Percentiles rank a stretch among this genome's conserved stretches.
Conservation (phyloP, 1,140 invertebrate species). For the Tetramorium alpestre region DNA sequence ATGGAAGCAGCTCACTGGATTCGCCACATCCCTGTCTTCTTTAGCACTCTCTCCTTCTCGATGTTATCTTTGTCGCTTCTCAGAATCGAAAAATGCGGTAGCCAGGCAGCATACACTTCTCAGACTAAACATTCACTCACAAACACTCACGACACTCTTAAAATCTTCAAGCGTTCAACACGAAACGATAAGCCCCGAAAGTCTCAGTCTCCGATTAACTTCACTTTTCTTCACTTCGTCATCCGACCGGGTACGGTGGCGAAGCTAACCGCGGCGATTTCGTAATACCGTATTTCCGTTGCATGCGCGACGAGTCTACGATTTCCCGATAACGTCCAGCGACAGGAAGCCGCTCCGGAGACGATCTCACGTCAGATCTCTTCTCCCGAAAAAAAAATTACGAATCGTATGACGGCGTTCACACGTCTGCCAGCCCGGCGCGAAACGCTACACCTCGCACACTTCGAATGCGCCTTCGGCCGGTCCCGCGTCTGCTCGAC, state of each 20-base stretch:
- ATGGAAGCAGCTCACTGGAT: neutral
- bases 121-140: neutral
- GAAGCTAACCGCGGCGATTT: neutral
- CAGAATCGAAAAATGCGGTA: neutral
- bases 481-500: neutral
- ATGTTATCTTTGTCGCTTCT: neutral
- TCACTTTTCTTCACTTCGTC: neutral
- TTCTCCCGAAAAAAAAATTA: neutral
- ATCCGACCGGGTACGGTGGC: neutral
- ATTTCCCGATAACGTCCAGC: neutral
- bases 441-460: neutral
- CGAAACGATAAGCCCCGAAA: neutral
- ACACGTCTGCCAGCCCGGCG: neutral
- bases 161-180: neutral
- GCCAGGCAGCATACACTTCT: neutral
- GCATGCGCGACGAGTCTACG: neutral
- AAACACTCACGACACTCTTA: neutral
- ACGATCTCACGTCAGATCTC: neutral
- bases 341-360: too few relatives aligned
- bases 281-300: neutral
- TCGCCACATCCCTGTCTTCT: neutral
- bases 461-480: slow-evolving; percentile 18
- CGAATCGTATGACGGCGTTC: neutral
- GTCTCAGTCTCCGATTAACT: neutral
- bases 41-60: neutral